Percentiles rank a stretch among this genome's conserved stretches.
These are phyloP conservation scores for Parnassius apollo DNA, from an alignment of 2,888 invertebrate genomes.

Conservation along the genomic window DNA sequence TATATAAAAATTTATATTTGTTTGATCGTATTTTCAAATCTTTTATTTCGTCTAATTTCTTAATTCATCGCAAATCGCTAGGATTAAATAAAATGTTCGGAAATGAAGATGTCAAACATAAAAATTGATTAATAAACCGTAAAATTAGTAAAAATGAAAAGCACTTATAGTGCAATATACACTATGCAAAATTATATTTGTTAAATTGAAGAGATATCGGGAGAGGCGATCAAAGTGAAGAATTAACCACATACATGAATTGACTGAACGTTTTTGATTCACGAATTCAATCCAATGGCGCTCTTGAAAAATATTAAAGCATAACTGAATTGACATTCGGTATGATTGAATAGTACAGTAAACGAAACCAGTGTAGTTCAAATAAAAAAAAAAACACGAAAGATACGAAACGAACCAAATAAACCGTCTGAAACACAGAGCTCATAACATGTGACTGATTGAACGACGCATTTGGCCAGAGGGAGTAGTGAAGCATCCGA, in stretches of 20 bases:
- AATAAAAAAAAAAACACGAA: neutral
- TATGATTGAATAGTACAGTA: constrained; percentile 12
- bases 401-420: constrained; percentile 17
- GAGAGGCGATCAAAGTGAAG: neutral
- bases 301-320: constrained; percentile 13
- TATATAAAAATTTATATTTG: too few species aligned
- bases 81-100: too few species aligned
- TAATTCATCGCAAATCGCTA: too few species aligned
- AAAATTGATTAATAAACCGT: too few species aligned
- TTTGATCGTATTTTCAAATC: too few species aligned
- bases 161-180: too few species aligned
- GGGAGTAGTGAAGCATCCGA: constrained; percentile 29
- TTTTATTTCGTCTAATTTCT: too few species aligned
- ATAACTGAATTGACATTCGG: constrained; percentile 21
- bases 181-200: too few species aligned
- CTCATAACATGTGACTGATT: constrained; percentile 31
- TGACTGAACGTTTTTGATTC: constrained; percentile 1
- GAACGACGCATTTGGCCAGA: constrained; percentile 34
- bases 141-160: too few species aligned
- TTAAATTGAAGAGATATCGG: neutral
- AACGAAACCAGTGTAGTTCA: too few species aligned
- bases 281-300: neutral
- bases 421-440: constrained; percentile 18
- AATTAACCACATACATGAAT: neutral
- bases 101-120: too few species aligned